Base-by-base conservation (phyloP, 1,140 invertebrate species). In the Camponotus vicinus region DNA sequence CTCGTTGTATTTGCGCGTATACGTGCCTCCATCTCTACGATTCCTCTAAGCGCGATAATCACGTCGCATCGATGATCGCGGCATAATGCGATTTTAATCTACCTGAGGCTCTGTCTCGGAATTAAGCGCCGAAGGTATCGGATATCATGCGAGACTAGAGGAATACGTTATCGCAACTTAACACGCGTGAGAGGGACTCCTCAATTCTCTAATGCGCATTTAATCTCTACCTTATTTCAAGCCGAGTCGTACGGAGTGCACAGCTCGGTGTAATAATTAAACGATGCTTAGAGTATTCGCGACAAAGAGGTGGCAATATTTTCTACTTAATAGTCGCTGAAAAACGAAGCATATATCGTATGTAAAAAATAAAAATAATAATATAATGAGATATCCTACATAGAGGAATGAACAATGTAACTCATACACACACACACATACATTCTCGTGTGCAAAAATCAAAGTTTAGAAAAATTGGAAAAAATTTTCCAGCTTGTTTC, bases 1-100 rank as follows among this genome's bases (percentile, higher is more conserved):
- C 42, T 55, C 52, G 34, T 52, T 55, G 34, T 77, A 42, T 61
- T 78, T 32, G n/a, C n/a, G 7, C 40, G 8, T 6, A 2, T 18
- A 18, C 5, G 3, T 71, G 27, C 57, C 55, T 34, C 4, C 70
- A 66, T 78, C 13, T 42, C 32, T 64, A 78, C 45, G 78, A 52
- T 63, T n/a, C 57, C 34, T 34, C 49, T 73, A 34, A 27, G 15
- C 80, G 55, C 67, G 61, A 85, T 64, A 42, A 63, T 80, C 76
- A 45, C 84, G 42, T 67, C 64, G 76, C 84, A 64, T 61, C 84
- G 84, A 78, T 57, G 61, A 40, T 73, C 79, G 69, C 42, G 69
- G 79, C 55, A 49, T 83, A 83, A 83, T 83, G 79, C 79, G 79
- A 83, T 83, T 83, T 75, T 83, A 83, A 83, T 83, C 79, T 83